These are phyloP conservation scores for Thalpophila matura DNA, from an alignment of 2,888 invertebrate species.

Conservation along the genomic window DNA sequence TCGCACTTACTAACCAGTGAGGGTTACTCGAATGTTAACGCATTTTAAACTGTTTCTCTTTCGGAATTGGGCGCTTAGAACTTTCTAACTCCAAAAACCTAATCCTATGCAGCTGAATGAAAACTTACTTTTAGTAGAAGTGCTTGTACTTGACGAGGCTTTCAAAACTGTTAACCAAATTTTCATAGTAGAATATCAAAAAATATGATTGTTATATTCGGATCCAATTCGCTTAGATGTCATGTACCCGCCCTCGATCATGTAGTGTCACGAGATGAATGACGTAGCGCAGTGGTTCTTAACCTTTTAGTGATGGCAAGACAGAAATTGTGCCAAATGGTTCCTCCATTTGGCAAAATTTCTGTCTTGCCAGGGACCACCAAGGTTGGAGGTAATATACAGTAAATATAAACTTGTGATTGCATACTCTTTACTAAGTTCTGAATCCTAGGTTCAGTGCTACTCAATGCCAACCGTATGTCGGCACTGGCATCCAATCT, in stretches of 20 bases:
- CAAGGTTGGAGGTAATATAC: no score
- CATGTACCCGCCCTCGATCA: conserved; percentile 22
- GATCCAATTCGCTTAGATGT: conserved; percentile 30
- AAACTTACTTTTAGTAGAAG: conserved; percentile 4
- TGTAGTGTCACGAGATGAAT: not conserved
- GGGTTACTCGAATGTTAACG: conserved; percentile 33
- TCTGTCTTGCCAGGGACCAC: no score
- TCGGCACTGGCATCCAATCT: no score
- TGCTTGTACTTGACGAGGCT: conserved; percentile 43
- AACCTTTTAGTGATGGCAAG: no score
- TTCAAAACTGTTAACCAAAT: conserved; percentile 23
- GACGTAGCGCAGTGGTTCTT: no score
- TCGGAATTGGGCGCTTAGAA: not conserved
- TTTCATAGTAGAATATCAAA: conserved; percentile 29
- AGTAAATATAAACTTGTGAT: no score
- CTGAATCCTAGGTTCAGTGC: no score
- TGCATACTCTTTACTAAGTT: no score
- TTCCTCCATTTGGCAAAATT: no score
- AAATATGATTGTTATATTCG: conserved; percentile 29
- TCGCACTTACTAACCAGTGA: conserved; percentile 37
- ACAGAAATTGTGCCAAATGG: no score
- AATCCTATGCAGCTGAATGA: not conserved
- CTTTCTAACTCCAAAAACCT: not conserved
- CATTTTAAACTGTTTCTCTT: not conserved
- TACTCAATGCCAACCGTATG: no score